Conservation (phyloP, 37 sponge, comb jelly and placozoan genomes). For the Crambe crambe region DNA sequence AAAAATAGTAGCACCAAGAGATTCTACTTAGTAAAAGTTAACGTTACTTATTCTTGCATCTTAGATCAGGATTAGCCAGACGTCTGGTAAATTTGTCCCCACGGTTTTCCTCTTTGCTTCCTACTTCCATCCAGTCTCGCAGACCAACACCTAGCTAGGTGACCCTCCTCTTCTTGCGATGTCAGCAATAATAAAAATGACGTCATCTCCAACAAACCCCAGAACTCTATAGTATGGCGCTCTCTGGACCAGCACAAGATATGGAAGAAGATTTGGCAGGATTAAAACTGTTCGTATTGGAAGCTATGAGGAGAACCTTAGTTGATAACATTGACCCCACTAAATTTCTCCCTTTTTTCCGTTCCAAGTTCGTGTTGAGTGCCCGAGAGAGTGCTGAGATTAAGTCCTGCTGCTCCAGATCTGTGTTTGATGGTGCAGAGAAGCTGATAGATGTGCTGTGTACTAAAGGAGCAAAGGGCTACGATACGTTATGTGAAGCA, state of each 20-base stretch:
- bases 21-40: not conserved
- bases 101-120: not conserved
- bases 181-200: too few species aligned
- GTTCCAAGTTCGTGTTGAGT: conserved; percentile 30
- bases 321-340: conserved; percentile 56
- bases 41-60: conserved; percentile 69
- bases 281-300: conserved; percentile 46
- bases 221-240: too few species aligned
- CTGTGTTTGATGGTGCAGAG: conserved; percentile 42
- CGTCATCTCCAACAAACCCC: too few species aligned
- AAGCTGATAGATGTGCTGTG: conserved; percentile 53
- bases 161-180: too few species aligned
- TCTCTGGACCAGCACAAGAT: not conserved
- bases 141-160: not conserved
- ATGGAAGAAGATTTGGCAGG: conserved; percentile 46
- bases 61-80: conserved; percentile 51
- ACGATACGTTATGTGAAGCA: conserved; percentile 56
- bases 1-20: not conserved
- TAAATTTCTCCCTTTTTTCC: conserved; percentile 35
- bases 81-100: conserved; percentile 9
- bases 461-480: conserved; percentile 51
- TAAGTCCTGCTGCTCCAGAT: conserved; percentile 3
- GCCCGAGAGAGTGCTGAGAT: conserved; percentile 69
- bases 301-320: conserved; percentile 16
- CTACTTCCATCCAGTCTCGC: not conserved